Evolutionary conservation across 2,797 vertebrate species (phyloP), one percentile per base, ranked within the genome.

Genomic region (Anniella stebbinsi): DNA sequence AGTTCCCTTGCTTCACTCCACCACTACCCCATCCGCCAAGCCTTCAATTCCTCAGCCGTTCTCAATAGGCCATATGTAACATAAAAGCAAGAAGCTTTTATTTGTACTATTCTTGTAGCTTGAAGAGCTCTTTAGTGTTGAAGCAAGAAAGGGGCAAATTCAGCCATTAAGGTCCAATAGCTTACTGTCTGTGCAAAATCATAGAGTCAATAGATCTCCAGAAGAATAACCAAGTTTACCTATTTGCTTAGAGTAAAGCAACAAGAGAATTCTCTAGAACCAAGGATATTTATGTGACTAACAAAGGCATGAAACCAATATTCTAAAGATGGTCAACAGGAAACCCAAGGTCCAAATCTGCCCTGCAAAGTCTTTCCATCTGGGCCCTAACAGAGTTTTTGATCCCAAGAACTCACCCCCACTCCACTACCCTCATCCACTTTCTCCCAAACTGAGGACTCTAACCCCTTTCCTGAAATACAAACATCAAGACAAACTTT

Each of bases 31-130:
- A 94, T 93, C 91, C 60, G 81, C 60, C 13, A 25, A 9, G 54
- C 60, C 91, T 87, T 33, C 3, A n/a, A 13, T 57, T 70, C 90
- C 8, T 17, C 87, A 92, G 70, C 2, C 11, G 30, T 77, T 93
- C 93, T 88, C 83, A 84, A 0, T 25, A 87, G 13, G 75, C 25
- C 80, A 91, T 36, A 90, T 88, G 95, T 92, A 94, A 91, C 91
- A 63, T 18, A 86, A 86, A 57, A 86, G 9, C 10, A 78, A 94
- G 81, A 45, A 0, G 0, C 10, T 76, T 90, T 89, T 91, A 92
- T 75, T 87, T 86, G 85, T 91, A 76, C 66, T 92, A 88, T 91
- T 33, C 77, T 41, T 54, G 80, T 73, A 90, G 91, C 36, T 80
- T 38, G 63, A 88, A 67, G 41, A 82, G 8, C 28, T 48, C 63